Conservation (phyloP, 2,113 vertebrate species). For the Quiscalus mexicanus region DNA sequence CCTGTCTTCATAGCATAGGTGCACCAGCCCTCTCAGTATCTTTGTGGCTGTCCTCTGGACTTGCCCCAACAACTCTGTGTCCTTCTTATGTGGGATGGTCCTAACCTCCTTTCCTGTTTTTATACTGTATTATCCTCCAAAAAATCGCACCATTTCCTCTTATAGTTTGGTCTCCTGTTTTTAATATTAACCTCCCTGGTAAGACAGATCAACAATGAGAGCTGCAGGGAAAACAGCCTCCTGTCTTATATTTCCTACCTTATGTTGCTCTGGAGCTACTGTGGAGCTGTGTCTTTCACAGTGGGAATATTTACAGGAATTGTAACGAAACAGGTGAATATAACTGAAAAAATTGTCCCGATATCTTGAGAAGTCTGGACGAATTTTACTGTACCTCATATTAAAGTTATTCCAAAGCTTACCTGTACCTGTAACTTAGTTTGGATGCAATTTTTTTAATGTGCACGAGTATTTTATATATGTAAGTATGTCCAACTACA, state of each 20-base stretch:
- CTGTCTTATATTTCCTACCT: background rate
- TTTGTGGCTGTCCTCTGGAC: background rate
- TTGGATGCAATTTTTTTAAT: background rate
- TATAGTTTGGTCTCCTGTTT: background rate
- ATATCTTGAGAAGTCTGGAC: background rate
- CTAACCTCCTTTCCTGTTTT: background rate
- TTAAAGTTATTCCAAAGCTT: background rate
- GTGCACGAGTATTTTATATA: background rate
- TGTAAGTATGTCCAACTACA: background rate
- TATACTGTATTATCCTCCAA: background rate
- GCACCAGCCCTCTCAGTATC: background rate
- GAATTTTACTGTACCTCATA: background rate
- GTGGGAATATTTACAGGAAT: background rate
- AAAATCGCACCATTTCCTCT: background rate
- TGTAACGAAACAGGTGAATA: background rate
- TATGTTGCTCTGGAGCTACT: background rate
- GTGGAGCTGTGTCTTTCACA: background rate
- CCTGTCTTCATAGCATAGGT: background rate
- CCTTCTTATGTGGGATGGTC: background rate
- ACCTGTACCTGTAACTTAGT: background rate
- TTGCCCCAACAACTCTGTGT: background rate
- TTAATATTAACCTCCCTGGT: background rate
- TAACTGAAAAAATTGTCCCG: background rate
- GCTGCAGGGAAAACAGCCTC: background rate
- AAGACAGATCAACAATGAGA: background rate